Conservation (phyloP, 2,113 vertebrate genomes). For the Naja naja region DNA sequence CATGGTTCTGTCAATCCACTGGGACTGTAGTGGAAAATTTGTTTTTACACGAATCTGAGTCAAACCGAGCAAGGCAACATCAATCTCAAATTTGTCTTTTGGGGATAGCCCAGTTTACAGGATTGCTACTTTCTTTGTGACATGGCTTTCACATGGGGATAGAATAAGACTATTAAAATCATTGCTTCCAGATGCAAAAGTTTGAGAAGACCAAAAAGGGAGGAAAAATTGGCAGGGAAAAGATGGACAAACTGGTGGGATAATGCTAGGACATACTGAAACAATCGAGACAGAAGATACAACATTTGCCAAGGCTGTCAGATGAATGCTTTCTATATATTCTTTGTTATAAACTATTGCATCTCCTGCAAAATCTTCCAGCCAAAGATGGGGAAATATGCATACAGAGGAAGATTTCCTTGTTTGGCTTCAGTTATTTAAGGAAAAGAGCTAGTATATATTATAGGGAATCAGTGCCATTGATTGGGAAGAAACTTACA, state of each 20-base stretch:
- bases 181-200: conserved; percentile 82
- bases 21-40: conserved; percentile 58
- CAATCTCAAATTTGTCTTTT: conserved; percentile 65
- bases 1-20: conserved; percentile 33
- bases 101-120: conserved; percentile 67
- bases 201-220: conserved; percentile 69
- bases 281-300: conserved; percentile 81
- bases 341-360: conserved; percentile 80
- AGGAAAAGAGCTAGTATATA: conserved; percentile 70
- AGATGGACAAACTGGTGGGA: conserved; percentile 64
- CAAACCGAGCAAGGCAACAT: conserved; percentile 42
- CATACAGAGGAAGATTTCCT: conserved; percentile 62
- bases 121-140: conserved; percentile 79
- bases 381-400: conserved; percentile 70
- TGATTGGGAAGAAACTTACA: conserved; percentile 44
- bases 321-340: conserved; percentile 69
- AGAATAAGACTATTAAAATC: conserved; percentile 76
- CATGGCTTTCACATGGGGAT: conserved; percentile 69
- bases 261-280: conserved; percentile 78
- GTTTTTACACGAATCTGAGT: conserved; percentile 56
- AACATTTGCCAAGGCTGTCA: conserved; percentile 76
- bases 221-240: conserved; percentile 63
- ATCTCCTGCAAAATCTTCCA: conserved; percentile 72
- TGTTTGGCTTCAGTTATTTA: conserved; percentile 76
- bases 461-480: background rate